Evolutionary conservation across 2,113 vertebrate genomes (phyloP).

Genomic region (Phainopepla nitens): DNA sequence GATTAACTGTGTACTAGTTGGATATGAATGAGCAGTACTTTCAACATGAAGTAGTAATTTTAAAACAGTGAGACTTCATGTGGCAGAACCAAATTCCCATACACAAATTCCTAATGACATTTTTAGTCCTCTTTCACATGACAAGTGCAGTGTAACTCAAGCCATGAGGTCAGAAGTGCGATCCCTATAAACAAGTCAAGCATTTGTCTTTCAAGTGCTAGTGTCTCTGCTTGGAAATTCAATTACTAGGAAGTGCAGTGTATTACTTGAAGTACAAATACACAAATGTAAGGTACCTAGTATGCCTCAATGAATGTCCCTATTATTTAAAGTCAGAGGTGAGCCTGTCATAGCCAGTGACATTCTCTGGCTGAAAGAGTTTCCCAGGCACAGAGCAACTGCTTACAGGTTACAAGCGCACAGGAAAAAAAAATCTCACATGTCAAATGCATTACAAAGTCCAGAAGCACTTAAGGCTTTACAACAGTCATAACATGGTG

Average conservation of each 20-base stretch:
- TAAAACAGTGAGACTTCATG: not conserved
- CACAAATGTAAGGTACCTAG: not conserved
- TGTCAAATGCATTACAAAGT: conserved; percentile 46
- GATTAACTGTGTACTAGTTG: not conserved
- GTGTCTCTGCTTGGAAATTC: not conserved
- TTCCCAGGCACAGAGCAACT: not conserved
- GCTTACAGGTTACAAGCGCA: not conserved
- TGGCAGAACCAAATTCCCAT: not conserved
- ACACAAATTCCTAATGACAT: not conserved
- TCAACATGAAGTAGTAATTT: not conserved
- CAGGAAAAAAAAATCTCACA: not conserved
- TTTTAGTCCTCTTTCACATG: not conserved
- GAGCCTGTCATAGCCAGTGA: not conserved
- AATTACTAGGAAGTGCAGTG: not conserved
- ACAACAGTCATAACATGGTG: conserved; percentile 48
- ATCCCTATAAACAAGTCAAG: not conserved
- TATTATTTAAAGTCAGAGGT: not conserved
- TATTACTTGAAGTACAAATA: not conserved
- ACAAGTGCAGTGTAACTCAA: not conserved
- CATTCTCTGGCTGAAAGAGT: not conserved
- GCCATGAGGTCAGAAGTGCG: not conserved
- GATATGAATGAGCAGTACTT: not conserved
- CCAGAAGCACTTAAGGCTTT: conserved; percentile 46
- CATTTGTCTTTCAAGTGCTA: not conserved
- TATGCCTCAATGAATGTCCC: not conserved